phyloP scores from a whole-genome alignment of 2,113 vertebrate species.

The Leptocoma aspasia region DNA sequence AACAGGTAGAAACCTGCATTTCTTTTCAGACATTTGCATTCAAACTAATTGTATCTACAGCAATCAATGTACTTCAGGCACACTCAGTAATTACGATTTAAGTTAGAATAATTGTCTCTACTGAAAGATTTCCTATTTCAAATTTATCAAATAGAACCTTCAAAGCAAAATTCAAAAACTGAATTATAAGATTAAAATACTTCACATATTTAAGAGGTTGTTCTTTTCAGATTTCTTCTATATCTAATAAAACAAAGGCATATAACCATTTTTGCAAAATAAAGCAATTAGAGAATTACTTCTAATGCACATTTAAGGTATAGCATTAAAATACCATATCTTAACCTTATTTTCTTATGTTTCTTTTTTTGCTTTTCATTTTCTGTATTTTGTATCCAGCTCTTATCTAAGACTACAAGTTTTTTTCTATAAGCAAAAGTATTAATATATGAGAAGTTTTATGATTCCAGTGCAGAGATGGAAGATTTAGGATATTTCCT shows the following conservation, averaged over 20 bases:
- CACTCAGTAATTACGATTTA: conserved; percentile 36
- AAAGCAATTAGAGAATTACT: neutral
- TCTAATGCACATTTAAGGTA: neutral
- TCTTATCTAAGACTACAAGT: neutral
- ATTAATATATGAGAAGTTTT: neutral
- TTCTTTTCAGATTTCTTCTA: neutral
- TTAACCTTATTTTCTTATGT: neutral
- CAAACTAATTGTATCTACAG: conserved; percentile 45
- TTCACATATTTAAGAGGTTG: conserved; percentile 45
- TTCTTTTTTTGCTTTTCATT: neutral
- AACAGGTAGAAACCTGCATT: conserved; percentile 56
- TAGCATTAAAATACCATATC: neutral
- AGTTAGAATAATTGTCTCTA: conserved; percentile 21
- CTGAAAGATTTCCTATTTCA: conserved; percentile 44
- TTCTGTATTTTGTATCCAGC: neutral
- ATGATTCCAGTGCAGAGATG: neutral
- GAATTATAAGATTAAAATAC: conserved; percentile 61
- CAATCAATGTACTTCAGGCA: conserved; percentile 35
- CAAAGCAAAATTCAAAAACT: conserved; percentile 43
- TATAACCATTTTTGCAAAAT: neutral
- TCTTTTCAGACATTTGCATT: conserved; percentile 37
- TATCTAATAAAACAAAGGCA: neutral
- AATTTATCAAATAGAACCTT: conserved; percentile 38
- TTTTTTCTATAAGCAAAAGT: neutral
- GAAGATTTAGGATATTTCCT: neutral